Evolutionary conservation across 1,140 invertebrate species (phyloP), one percentile per base, ranked within the genome.

Genomic region (Calephelis nemesis): DNA sequence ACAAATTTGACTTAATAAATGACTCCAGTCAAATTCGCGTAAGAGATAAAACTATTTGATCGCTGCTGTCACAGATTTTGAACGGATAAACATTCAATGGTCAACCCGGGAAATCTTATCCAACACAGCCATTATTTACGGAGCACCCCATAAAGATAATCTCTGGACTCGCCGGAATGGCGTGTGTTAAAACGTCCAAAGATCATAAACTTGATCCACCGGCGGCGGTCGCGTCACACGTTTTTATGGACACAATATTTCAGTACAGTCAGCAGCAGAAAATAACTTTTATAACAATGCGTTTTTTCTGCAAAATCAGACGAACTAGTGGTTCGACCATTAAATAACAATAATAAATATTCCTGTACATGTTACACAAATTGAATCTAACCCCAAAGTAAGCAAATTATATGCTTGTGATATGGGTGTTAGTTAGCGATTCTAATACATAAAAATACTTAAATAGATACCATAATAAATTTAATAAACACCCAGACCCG

Each of bases 141-240:
- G 70, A 71, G 68, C 69, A 75, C 52, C 52, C 64, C 15, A 74
- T 74, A 77, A 73, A 74, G 68, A 73, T 74, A 71, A 63, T 67
- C 68, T 50, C 64, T 71, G 62, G 54, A 66, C 49, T 72, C 69
- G 69, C 72, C 63, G 63, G 67, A 67, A 69, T 65, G 67, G 69
- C 69, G 71, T 74, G 78, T 73, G 74, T 73, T 72, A 73, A 77
- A 76, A 66, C 73, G 65, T 69, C 67, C 42, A 60, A 63, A 58
- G 66, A 52, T 79, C 77, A 69, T 81, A 79, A 83, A 81, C 67
- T 70, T 73, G 71, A 72, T 63, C 70, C 72, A 68, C 62, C 62
- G 71, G 76, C 73, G 73, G 78, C 69, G 73, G 67, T 62, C 75
- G 52, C 70, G 76, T 84, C 78, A 79, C 78, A 68, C 70, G 74